A percentile compares a stretch with the other conserved stretches of the same genome.
Conservation (phyloP, 2,888 invertebrate genomes). For the Eupithecia inturbata region DNA sequence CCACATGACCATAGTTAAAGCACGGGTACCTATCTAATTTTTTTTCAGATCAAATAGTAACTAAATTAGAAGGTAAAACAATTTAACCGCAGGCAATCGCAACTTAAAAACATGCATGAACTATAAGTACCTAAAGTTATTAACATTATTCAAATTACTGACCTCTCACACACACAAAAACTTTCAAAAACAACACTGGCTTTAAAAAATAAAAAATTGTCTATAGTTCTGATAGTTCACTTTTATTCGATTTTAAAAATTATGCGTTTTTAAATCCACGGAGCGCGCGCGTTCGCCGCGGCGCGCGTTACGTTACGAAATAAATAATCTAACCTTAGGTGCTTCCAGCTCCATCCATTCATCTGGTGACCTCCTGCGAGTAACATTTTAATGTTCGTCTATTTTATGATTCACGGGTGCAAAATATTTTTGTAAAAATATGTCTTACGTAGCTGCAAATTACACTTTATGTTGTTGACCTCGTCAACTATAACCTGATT, state of each 20-base stretch:
- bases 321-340: constrained; percentile 6
- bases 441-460: neutral
- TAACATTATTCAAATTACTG: constrained; percentile 33
- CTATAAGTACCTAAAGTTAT: constrained; percentile 16
- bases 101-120: neutral
- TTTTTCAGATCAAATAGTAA: neutral
- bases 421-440: neutral
- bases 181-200: constrained; percentile 30
- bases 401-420: neutral
- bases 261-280: neutral
- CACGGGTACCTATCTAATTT: too few relatives aligned
- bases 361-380: neutral
- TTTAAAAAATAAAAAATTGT: constrained; percentile 14
- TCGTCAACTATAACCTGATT: neutral
- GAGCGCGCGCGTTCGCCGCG: neutral
- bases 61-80: neutral
- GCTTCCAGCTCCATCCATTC: neutral
- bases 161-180: constrained; percentile 15
- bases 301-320: neutral
- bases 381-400: neutral
- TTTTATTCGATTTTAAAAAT: constrained; percentile 2
- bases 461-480: neutral
- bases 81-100: neutral
- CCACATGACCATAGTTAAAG: neutral
- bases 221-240: neutral